These are phyloP conservation scores for Poecilobothrus nobilitatus DNA, from an alignment of 2,888 invertebrate genomes.

Conservation along the genomic window DNA sequence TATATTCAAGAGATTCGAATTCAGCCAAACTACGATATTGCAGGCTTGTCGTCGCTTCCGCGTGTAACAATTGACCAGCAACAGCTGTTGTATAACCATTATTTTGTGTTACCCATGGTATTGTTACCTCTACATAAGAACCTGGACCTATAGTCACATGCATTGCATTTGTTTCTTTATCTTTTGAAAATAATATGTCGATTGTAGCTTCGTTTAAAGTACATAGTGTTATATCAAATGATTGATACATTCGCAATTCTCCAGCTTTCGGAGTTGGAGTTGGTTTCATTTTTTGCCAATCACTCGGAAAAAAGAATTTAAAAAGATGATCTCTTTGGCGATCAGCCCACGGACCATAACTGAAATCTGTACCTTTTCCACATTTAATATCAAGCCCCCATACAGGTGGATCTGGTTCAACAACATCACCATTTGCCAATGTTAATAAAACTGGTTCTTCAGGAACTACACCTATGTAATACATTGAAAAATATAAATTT, in stretches of 20 bases:
- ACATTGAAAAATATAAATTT: neutral
- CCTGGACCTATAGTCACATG: slow-evolving; percentile 93
- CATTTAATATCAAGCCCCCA: slow-evolving; percentile 95
- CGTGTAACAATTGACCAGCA: slow-evolving; percentile 84
- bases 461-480: slow-evolving; percentile 64
- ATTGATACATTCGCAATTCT: slow-evolving; percentile 77
- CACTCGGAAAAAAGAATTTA: slow-evolving; percentile 91
- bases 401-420: slow-evolving; percentile 86
- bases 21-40: slow-evolving; percentile 87
- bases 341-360: slow-evolving; percentile 99
- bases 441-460: slow-evolving; percentile 83
- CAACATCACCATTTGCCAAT: slow-evolving; percentile 85
- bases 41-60: slow-evolving; percentile 93
- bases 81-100: slow-evolving; percentile 86
- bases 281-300: slow-evolving; percentile 69
- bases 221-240: slow-evolving; percentile 85
- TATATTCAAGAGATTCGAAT: slow-evolving; percentile 91
- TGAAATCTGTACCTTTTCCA: slow-evolving; percentile 86
- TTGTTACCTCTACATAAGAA: slow-evolving; percentile 90
- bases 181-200: slow-evolving; percentile 93
- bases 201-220: slow-evolving; percentile 89
- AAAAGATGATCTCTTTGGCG: slow-evolving; percentile 90
- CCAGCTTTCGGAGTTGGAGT: slow-evolving; percentile 79
- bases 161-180: slow-evolving; percentile 85
- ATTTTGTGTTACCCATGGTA: slow-evolving; percentile 85